Evolutionary conservation across 2,113 vertebrate species (phyloP).

Genomic region (Ptilorrhoa leucosticta): DNA sequence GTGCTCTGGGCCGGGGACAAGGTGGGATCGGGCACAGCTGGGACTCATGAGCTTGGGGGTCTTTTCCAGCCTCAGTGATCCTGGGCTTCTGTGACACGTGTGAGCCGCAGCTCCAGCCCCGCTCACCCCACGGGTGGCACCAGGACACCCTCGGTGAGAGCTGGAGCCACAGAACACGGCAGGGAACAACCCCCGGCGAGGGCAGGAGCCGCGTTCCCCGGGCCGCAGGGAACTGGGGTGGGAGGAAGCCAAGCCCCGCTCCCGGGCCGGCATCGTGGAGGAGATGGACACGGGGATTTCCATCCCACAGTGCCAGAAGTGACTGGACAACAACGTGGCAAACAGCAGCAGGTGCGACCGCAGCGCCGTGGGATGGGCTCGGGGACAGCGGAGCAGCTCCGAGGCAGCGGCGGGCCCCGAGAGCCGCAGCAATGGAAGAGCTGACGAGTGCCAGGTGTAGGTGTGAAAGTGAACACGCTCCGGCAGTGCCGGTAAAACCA

Average conservation of each 20-base stretch:
- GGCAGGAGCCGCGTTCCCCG: background rate
- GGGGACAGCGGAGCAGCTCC: background rate
- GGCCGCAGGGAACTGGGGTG: background rate
- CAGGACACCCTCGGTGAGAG: too few relatives aligned
- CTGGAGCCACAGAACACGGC: background rate
- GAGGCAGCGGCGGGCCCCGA: background rate
- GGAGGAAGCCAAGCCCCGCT: background rate
- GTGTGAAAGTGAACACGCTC: background rate
- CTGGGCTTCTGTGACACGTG: accelerated
- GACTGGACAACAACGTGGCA: accelerated
- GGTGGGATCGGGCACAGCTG: accelerated
- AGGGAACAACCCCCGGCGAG: background rate
- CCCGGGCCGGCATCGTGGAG: background rate
- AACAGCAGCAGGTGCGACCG: accelerated
- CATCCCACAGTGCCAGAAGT: background rate
- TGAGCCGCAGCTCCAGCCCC: background rate
- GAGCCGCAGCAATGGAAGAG: background rate
- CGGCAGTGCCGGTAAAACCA: background rate
- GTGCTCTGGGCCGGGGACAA: background rate
- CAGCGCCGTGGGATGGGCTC: background rate
- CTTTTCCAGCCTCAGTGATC: accelerated
- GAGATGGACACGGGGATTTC: background rate
- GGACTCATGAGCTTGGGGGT: accelerated
- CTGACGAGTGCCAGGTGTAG: accelerated
- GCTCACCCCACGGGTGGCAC: background rate